Base-by-base conservation (phyloP, 1,140 invertebrate genomes). In the Heliothis subflexa region DNA sequence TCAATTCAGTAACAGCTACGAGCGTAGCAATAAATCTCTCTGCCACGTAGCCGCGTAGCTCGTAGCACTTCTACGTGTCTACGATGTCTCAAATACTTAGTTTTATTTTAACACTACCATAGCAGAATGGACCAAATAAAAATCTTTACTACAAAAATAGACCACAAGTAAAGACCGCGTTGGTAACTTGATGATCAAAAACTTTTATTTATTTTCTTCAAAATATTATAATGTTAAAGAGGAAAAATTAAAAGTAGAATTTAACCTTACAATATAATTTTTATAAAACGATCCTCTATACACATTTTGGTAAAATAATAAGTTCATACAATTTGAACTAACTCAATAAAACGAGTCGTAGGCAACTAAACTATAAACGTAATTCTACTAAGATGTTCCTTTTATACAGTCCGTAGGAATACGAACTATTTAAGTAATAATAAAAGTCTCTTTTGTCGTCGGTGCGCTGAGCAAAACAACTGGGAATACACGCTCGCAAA, bases 11-110 rank as follows among this genome's bases (percentile, higher is more conserved):
- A 57, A 18, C n/a, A 57, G 62, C 62, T 68, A 68, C 74, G 74
- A 47, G 50, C 74, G 62, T 77, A 68, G 74, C 50, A 68, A 68
- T 77, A 77, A 77, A 77, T 77, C 74, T 77, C 61, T 50, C 25
- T 47, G 61, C 61, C 76, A 78, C 78, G 78, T 80, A 72, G 71
- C 54, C 21, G 45, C 75, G 80, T 78, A 81, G 72, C 52, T 62
- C 77, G 77, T 81, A 79, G 78, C 78, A 78, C 57, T 64, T 68
- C 52, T 79, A 78, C 68, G 78, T 72, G 40, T 71, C 70, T 78
- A 79, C 78, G 68, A 64, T 21, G 74, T 76, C 47, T 76, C 61
- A 76, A 76, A 76, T 76, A 76, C 49, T 76, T 76, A 66, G 61
- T 77, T 77, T 40, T 77, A 68, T 77, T 77, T 77, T 68, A 77